phyloP scores from a whole-genome alignment of 2,888 invertebrate genomes.

The Craniophora ligustri region DNA sequence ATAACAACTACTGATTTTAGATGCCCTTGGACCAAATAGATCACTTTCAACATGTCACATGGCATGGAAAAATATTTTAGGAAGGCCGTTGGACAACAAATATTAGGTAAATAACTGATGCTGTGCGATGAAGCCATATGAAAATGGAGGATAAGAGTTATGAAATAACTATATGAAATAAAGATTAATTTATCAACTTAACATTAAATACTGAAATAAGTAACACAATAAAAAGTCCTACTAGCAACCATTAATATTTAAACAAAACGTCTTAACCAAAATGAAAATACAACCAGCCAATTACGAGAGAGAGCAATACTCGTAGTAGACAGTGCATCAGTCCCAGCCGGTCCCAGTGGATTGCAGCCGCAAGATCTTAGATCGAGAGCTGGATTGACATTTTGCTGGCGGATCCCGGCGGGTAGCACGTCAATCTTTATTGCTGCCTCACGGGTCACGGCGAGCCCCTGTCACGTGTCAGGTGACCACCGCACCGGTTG shows the following conservation, averaged over 20 bases:
- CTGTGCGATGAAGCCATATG: too few species aligned
- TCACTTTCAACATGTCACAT: constrained; percentile 27
- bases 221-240: neutral
- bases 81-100: constrained; percentile 11
- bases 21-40: constrained; percentile 30
- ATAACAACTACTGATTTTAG: constrained; percentile 48
- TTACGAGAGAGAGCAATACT: constrained; percentile 43
- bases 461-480: constrained; percentile 68
- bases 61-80: constrained; percentile 30
- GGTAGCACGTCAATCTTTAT: constrained; percentile 82
- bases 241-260: constrained; percentile 9
- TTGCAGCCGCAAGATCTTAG: constrained; percentile 71
- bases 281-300: constrained; percentile 33
- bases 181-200: too few species aligned
- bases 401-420: constrained; percentile 71
- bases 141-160: too few species aligned
- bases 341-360: constrained; percentile 65
- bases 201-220: neutral
- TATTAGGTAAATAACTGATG: constrained; percentile 6
- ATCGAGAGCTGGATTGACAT: constrained; percentile 81
- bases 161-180: too few species aligned
- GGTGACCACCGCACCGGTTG: constrained; percentile 58
- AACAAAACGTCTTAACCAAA: constrained; percentile 7
- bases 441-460: constrained; percentile 57
- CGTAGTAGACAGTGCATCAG: constrained; percentile 59